Evolutionary conservation across 2,113 vertebrate species (phyloP).

Genomic region (Colius striatus): DNA sequence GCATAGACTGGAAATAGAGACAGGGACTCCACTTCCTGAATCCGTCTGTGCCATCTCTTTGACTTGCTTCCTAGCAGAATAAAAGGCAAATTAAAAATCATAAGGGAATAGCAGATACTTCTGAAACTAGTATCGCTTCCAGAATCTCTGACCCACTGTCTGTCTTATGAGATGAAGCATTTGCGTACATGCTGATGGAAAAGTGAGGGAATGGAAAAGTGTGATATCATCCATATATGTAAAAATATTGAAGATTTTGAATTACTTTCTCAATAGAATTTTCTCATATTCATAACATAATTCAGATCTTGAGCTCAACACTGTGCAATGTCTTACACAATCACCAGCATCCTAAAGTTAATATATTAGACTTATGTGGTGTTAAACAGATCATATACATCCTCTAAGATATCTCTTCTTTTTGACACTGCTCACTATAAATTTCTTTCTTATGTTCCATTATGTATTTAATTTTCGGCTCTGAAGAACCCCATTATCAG

Average conservation of each 20-base stretch:
- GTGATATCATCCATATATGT: background rate
- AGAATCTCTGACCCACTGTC: background rate
- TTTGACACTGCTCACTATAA: background rate
- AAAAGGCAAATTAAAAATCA: background rate
- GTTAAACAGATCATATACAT: too few relatives aligned
- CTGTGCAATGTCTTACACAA: background rate
- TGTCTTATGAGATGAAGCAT: background rate
- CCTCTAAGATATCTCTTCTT: background rate
- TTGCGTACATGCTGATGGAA: background rate
- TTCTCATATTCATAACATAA: background rate
- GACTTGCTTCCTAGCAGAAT: background rate
- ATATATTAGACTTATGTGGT: background rate
- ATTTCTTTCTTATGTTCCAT: background rate
- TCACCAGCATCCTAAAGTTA: background rate
- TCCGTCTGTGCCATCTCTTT: background rate
- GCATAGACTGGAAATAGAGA: background rate
- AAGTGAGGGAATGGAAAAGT: background rate
- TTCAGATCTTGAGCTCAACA: background rate
- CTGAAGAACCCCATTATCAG: background rate
- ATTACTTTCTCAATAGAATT: background rate
- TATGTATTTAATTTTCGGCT: background rate
- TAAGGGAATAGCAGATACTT: background rate
- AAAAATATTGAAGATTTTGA: background rate
- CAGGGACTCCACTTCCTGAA: background rate
- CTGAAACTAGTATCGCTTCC: background rate